Evolutionary conservation across 2,113 vertebrate species (phyloP).

Genomic region (Cebus imitator): DNA sequence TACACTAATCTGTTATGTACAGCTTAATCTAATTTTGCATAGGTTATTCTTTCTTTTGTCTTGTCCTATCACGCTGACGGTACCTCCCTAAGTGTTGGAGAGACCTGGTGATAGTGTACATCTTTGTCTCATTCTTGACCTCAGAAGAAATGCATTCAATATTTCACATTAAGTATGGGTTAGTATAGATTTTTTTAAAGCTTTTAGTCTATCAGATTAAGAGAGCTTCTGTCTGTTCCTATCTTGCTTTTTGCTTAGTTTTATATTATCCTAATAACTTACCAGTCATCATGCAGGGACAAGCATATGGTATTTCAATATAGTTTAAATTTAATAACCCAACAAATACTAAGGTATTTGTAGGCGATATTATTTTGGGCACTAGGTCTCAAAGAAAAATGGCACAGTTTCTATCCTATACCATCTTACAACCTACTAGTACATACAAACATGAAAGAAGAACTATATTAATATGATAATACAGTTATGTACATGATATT

Average conservation of each 20-base stretch:
- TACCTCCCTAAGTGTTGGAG: background rate
- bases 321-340: background rate
- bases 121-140: background rate
- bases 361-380: background rate
- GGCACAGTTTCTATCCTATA: background rate
- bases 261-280: slow-evolving; percentile 8
- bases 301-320: background rate
- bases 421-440: background rate
- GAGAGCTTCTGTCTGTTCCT: background rate
- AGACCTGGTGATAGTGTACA: background rate
- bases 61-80: background rate
- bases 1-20: background rate
- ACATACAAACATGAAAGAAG: background rate
- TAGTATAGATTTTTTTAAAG: background rate
- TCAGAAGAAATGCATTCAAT: background rate
- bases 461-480: background rate
- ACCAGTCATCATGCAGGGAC: background rate
- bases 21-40: background rate
- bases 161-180: background rate
- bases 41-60: background rate
- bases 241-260: background rate
- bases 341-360: background rate
- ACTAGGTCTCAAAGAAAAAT: background rate
- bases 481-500: background rate
- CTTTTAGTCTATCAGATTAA: background rate